phyloP scores from a whole-genome alignment of 2,113 vertebrate species.

The Crotophaga sulcirostris region DNA sequence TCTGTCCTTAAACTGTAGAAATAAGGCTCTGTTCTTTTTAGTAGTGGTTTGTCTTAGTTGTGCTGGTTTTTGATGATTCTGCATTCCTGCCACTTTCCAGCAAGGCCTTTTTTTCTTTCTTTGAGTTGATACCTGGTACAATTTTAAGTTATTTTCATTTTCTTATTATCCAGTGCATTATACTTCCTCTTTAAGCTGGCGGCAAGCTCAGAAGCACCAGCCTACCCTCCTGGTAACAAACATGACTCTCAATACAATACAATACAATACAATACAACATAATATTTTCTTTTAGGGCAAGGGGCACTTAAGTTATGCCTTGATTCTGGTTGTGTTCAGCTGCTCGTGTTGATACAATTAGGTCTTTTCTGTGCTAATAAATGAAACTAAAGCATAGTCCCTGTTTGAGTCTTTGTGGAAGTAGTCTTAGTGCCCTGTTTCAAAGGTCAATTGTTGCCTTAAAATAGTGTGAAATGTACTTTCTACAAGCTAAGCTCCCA shows the following conservation, averaged over 20 bases:
- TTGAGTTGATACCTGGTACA: background rate
- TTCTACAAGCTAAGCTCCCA: background rate
- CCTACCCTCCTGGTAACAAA: background rate
- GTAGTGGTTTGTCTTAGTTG: background rate
- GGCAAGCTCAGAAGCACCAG: background rate
- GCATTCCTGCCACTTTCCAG: background rate
- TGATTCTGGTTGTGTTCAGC: background rate
- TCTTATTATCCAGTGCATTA: background rate
- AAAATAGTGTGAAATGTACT: background rate
- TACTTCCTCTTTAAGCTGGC: background rate
- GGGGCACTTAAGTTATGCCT: background rate
- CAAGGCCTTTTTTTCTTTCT: background rate
- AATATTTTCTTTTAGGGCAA: background rate
- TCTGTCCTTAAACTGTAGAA: background rate
- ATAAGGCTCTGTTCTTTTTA: background rate
- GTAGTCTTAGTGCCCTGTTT: background rate
- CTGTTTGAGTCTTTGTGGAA: background rate
- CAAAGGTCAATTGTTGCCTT: background rate
- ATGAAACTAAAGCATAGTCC: background rate
- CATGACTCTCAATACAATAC: too few species aligned
- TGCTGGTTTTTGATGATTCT: background rate
- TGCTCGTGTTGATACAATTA: background rate
- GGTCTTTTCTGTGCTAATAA: background rate
- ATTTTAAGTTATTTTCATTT: background rate
- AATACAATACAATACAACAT: too few species aligned